Conservation (phyloP, 2,113 vertebrate species). For the Xiphophorus couchianus region DNA sequence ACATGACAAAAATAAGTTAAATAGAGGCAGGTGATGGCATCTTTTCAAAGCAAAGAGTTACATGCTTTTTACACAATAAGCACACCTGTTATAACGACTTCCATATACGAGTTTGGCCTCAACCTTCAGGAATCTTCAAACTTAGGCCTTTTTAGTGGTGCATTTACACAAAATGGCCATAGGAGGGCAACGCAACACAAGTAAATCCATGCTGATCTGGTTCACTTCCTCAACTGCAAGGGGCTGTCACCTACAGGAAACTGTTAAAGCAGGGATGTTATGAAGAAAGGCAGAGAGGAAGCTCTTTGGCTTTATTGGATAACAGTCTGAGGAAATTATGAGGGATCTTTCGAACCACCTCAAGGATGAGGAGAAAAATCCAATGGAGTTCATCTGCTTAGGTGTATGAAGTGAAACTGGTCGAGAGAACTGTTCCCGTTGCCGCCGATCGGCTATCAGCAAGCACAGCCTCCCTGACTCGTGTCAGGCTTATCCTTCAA, state of each 20-base stretch:
- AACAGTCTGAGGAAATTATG: conserved; percentile 46
- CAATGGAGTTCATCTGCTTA: background rate
- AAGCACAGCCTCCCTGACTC: conserved; percentile 81
- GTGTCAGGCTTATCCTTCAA: conserved; percentile 73
- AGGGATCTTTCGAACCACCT: background rate
- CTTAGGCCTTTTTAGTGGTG: conserved; percentile 26
- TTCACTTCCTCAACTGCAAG: conserved; percentile 35
- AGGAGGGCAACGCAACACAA: conserved; percentile 54
- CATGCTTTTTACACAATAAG: conserved; percentile 4
- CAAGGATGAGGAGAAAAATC: background rate
- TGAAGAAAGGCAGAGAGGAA: conserved; percentile 47
- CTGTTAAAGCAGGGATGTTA: conserved; percentile 1
- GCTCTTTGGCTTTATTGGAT: conserved; percentile 59
- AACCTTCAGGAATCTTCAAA: conserved; percentile 13
- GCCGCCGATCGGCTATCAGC: conserved; percentile 68
- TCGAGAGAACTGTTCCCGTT: background rate
- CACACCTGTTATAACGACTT: background rate
- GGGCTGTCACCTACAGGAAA: conserved; percentile 24
- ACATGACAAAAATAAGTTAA: conserved; percentile 29
- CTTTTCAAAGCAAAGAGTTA: conserved; percentile 2
- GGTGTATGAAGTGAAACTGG: background rate
- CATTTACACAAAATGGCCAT: conserved; percentile 45
- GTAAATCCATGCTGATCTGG: conserved; percentile 23
- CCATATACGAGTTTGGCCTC: background rate
- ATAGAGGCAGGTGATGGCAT: conserved; percentile 9